Evolutionary conservation across 2,888 invertebrate genomes (phyloP).

Genomic region (Dasypolia templi): DNA sequence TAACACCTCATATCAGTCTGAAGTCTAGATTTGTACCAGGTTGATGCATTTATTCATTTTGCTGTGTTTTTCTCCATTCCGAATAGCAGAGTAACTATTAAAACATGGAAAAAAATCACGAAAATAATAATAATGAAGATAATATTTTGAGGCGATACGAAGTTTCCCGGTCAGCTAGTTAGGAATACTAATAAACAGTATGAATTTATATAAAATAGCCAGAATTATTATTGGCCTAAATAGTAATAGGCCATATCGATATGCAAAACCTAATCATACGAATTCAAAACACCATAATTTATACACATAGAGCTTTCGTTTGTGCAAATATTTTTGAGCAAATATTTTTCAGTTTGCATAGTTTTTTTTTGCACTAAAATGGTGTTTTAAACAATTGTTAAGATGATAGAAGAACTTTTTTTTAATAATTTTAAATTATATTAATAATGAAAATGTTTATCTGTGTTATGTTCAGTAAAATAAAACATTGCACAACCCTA

Average conservation of each 20-base stretch:
- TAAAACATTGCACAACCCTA: constrained; percentile 51
- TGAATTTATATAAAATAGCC: not conserved
- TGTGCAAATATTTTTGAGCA: constrained; percentile 23
- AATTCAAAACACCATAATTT: constrained; percentile 59
- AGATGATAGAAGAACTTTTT: not conserved
- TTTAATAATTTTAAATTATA: not conserved
- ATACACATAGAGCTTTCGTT: too few relatives aligned
- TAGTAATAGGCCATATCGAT: constrained; percentile 46
- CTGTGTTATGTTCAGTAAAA: not conserved
- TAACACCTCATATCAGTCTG: fast-evolving
- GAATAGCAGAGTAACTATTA: too few relatives aligned
- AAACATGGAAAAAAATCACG: too few relatives aligned
- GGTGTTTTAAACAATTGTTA: not conserved
- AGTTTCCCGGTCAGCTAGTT: not conserved
- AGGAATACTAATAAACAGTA: not conserved
- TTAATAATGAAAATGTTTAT: too few relatives aligned
- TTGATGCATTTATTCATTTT: too few relatives aligned
- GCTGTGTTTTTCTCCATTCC: too few relatives aligned
- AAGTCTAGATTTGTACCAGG: not conserved
- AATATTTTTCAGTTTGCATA: not conserved
- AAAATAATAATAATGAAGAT: too few relatives aligned
- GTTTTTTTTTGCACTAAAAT: not conserved
- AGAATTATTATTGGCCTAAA: constrained; percentile 35
- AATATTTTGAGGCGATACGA: too few relatives aligned
- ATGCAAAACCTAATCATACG: constrained; percentile 54